Conservation (phyloP, 2,888 invertebrate species). For the Schizaphis graminum region DNA sequence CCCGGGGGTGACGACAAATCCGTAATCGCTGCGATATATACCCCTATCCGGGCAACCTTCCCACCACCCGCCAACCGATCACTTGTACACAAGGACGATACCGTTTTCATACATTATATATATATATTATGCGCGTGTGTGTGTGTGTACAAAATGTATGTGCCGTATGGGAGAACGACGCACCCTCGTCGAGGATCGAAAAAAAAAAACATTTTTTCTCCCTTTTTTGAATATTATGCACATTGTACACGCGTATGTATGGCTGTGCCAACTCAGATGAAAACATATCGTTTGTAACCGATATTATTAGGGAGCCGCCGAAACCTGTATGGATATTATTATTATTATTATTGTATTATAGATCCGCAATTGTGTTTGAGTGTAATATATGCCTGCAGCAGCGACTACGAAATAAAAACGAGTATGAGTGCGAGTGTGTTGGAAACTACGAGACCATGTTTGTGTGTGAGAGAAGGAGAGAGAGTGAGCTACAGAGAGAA, state of each 20-base stretch:
- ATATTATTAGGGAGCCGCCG: slow-evolving; percentile 56
- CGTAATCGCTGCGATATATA: slow-evolving; percentile 58
- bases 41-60: background rate
- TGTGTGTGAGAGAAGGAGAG: background rate
- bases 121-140: background rate
- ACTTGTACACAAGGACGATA: background rate
- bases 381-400: background rate
- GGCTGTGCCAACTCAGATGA: slow-evolving; percentile 56
- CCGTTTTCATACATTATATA: background rate
- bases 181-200: background rate
- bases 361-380: slow-evolving; percentile 46
- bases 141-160: background rate
- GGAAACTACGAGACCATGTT: background rate
- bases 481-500: background rate
- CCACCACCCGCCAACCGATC: background rate
- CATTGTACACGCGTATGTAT: slow-evolving; percentile 13
- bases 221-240: slow-evolving; percentile 24
- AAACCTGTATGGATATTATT: slow-evolving; percentile 40
- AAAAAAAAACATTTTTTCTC: slow-evolving; percentile 26
- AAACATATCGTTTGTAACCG: slow-evolving; percentile 64
- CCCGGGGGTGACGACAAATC: slow-evolving; percentile 62
- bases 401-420: slow-evolving; percentile 25
- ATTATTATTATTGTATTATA: slow-evolving; percentile 44
- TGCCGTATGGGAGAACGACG: slow-evolving; percentile 27
- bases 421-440: background rate